Conservation (phyloP, 1,140 invertebrate genomes). For the Zeugodacus cucurbitae region DNA sequence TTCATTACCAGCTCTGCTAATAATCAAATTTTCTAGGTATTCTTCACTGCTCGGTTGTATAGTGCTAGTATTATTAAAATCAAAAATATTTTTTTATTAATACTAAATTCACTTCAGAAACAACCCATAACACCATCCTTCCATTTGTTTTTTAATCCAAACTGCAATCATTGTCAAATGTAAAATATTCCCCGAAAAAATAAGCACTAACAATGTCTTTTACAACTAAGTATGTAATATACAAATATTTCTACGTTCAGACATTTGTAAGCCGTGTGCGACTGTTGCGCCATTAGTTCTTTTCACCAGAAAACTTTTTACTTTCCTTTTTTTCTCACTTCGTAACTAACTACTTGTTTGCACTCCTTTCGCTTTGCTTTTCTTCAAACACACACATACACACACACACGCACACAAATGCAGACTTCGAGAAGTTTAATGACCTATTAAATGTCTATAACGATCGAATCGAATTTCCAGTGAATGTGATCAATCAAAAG, state of each 20-base stretch:
- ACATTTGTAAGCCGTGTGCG: neutral
- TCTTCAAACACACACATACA: neutral
- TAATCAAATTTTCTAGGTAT: too few species aligned
- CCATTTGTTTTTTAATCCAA: neutral
- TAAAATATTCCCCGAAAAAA: neutral
- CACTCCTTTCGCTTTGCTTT: neutral
- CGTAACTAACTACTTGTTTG: neutral
- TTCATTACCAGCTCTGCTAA: too few species aligned
- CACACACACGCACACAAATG: neutral
- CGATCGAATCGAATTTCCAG: slow-evolving; percentile 35
- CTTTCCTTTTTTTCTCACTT: neutral
- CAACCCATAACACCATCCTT: neutral
- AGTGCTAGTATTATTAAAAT: too few species aligned
- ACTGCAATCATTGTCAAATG: neutral
- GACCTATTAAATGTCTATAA: slow-evolving; percentile 6
- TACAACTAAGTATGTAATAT: too few species aligned
- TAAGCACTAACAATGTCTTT: neutral
- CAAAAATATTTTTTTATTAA: too few species aligned
- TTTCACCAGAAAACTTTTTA: neutral
- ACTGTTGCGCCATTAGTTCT: neutral
- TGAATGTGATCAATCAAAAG: slow-evolving; percentile 16
- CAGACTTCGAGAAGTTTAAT: slow-evolving; percentile 1
- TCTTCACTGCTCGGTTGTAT: too few species aligned
- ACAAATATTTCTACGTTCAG: neutral
- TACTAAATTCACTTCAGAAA: neutral